Percentiles rank a stretch among this genome's conserved stretches.
phyloP scores from a whole-genome alignment of 2,888 invertebrate species.

The Incurvaria masculella region DNA sequence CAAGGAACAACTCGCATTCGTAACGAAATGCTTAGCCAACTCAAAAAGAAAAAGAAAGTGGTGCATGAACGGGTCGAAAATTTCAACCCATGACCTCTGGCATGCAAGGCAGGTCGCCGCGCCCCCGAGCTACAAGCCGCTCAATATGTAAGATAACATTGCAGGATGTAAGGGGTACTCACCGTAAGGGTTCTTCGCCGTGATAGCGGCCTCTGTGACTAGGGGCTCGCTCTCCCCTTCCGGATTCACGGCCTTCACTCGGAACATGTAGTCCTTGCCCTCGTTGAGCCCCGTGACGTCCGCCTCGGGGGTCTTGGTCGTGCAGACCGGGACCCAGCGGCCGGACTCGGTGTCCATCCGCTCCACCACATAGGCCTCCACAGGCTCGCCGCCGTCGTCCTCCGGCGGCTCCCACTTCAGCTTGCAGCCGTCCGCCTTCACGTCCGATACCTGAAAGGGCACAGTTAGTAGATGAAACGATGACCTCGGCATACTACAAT shows the following conservation, averaged over 20 bases:
- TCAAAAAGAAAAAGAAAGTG: too few relatives aligned
- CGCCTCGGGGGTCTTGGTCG: slow-evolving; percentile 76
- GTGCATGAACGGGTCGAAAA: neutral
- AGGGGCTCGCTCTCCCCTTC: slow-evolving; percentile 98
- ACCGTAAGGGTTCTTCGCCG: slow-evolving; percentile 97
- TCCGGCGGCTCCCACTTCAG: slow-evolving; percentile 96
- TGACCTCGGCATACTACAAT: too few relatives aligned
- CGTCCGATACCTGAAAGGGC: slow-evolving; percentile 69
- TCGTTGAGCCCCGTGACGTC: slow-evolving; percentile 90
- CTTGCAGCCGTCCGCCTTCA: slow-evolving; percentile 89
- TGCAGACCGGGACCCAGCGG: slow-evolving; percentile 89
- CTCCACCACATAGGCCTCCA: slow-evolving; percentile 93
- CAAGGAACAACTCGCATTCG: too few relatives aligned
- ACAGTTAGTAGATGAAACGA: too few relatives aligned
- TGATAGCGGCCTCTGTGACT: slow-evolving; percentile 83
- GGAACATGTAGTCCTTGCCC: slow-evolving; percentile 97
- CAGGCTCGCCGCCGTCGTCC: slow-evolving; percentile 94
- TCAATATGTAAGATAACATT: neutral
- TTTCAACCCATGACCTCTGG: too few relatives aligned
- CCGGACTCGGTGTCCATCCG: slow-evolving; percentile 93
- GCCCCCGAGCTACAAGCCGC: too few relatives aligned
- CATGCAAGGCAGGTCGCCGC: too few relatives aligned
- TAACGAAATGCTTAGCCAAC: too few relatives aligned
- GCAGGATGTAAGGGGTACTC: too few relatives aligned
- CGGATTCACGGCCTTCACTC: slow-evolving; percentile 94